Conservation (phyloP, 2,113 vertebrate genomes). For the Labrus mixtus region DNA sequence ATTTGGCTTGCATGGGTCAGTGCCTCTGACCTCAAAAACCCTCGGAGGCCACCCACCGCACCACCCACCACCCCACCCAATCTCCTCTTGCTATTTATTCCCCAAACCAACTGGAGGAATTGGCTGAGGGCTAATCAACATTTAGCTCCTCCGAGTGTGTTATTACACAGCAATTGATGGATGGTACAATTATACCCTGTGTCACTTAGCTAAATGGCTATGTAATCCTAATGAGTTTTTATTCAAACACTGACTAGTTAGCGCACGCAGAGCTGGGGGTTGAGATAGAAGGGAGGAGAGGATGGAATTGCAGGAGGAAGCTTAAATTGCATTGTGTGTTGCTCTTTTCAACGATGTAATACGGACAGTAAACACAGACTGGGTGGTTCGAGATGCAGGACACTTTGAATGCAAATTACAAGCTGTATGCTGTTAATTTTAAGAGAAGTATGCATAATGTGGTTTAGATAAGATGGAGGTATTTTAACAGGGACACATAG, state of each 20-base stretch:
- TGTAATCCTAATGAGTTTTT: slow-evolving; percentile 86
- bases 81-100: slow-evolving; percentile 72
- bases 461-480: not conserved
- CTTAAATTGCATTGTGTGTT: slow-evolving; percentile 19
- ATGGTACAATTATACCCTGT: slow-evolving; percentile 87
- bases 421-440: not conserved
- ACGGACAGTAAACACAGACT: not conserved
- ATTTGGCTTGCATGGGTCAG: slow-evolving; percentile 69
- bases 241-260: slow-evolving; percentile 84
- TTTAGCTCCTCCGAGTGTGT: slow-evolving; percentile 84
- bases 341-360: slow-evolving; percentile 5
- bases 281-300: not conserved
- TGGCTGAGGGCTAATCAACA: slow-evolving; percentile 83
- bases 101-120: slow-evolving; percentile 77
- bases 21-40: slow-evolving; percentile 44
- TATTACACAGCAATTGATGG: slow-evolving; percentile 85
- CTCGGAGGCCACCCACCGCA: slow-evolving; percentile 12
- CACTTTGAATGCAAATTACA: slow-evolving; percentile 21
- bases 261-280: slow-evolving; percentile 46
- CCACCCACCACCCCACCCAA: slow-evolving; percentile 42
- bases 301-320: slow-evolving; percentile 25
- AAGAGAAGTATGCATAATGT: not conserved
- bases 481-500: too few relatives aligned
- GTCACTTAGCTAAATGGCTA: slow-evolving; percentile 87
- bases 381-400: not conserved